A percentile compares a stretch with the other conserved stretches of the same genome.
Evolutionary conservation across 2,797 vertebrate genomes (phyloP).

Genomic region (Orientallactaga sibirica): DNA sequence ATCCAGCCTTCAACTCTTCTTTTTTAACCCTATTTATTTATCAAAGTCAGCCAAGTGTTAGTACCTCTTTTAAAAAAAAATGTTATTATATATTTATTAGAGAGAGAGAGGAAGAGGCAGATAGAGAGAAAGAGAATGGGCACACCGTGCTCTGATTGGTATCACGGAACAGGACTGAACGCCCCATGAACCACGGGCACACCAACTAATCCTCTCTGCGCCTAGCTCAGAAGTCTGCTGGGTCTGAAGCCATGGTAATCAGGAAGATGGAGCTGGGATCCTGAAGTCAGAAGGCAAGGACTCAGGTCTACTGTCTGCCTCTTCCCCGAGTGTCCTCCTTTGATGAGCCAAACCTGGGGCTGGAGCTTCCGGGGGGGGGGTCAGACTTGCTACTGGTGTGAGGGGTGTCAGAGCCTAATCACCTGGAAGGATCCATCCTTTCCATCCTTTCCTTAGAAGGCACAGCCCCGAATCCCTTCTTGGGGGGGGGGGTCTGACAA

Average conservation of each 20-base stretch:
- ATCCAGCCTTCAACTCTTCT: no score
- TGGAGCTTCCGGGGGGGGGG: not conserved
- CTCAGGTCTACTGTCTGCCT: not conserved
- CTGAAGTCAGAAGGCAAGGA: not conserved
- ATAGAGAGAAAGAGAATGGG: no score
- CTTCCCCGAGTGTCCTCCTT: not conserved
- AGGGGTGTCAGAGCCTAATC: not conserved
- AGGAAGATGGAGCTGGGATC: not conserved
- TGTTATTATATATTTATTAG: no score
- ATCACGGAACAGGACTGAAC: no score
- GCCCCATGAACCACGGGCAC: no score
- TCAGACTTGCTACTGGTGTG: not conserved
- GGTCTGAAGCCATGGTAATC: not conserved
- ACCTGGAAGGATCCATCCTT: not conserved
- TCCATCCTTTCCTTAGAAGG: not conserved
- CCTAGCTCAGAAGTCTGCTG: no score
- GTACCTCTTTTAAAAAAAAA: no score
- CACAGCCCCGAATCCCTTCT: not conserved
- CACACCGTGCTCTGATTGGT: no score
- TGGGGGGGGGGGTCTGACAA: not conserved
- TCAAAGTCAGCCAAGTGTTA: no score
- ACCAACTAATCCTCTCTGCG: no score
- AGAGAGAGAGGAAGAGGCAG: no score
- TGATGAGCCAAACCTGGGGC: not conserved
- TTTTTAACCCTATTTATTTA: no score